A percentile compares a stretch with the other conserved stretches of the same genome.
phyloP scores from a whole-genome alignment of 23 tunicate species.

The Diplosoma virens region DNA sequence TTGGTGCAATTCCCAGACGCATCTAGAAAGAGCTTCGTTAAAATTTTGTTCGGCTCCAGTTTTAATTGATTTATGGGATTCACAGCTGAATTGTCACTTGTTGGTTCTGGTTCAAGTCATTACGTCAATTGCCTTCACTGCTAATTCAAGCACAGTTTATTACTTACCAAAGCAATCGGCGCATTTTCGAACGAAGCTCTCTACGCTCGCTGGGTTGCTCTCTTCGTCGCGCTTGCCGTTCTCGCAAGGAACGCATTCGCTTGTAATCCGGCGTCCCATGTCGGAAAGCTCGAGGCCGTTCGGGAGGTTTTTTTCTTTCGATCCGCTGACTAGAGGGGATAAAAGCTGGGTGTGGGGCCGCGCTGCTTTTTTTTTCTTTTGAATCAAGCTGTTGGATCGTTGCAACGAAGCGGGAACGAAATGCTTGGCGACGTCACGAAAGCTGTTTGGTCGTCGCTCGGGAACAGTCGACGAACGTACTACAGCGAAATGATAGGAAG shows the following conservation, averaged over 20 bases:
- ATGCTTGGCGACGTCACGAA: neutral
- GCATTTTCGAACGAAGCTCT: conserved; percentile 66
- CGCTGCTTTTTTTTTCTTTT: neutral
- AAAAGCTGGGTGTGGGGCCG: neutral
- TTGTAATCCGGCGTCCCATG: conserved; percentile 12
- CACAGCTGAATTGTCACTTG: too few relatives aligned
- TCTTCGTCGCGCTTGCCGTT: conserved; percentile 19
- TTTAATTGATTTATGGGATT: neutral
- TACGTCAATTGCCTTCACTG: neutral
- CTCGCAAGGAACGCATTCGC: neutral
- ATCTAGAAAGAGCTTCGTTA: neutral
- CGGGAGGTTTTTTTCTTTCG: neutral
- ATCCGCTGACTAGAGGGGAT: neutral
- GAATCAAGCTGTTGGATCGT: neutral
- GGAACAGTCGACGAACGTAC: too few relatives aligned
- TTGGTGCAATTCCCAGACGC: conserved; percentile 45
- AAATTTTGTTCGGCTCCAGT: neutral
- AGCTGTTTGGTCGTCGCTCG: neutral
- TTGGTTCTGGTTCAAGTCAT: neutral
- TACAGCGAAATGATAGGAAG: too few relatives aligned
- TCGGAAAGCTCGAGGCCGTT: neutral
- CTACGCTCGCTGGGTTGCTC: conserved; percentile 72
- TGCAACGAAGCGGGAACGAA: neutral
- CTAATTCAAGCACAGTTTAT: neutral
- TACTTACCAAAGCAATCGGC: conserved; percentile 80